Evolutionary conservation across 2,113 vertebrate genomes (phyloP).

Genomic region (Brachyistius frenatus): DNA sequence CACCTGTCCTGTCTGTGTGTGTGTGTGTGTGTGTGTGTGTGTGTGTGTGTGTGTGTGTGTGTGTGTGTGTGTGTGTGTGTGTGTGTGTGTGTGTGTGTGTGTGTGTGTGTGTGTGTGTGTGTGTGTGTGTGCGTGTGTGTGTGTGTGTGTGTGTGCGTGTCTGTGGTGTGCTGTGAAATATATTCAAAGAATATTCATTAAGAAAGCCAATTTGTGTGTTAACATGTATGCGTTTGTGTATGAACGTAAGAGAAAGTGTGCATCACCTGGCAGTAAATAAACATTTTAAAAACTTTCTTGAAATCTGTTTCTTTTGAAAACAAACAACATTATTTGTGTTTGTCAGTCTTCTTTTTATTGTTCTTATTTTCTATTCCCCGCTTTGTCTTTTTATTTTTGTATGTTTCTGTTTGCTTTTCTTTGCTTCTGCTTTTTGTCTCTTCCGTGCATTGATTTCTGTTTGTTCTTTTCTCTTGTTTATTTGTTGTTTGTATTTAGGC

Average conservation of each 20-base stretch:
- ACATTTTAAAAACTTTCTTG: background rate
- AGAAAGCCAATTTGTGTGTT: too few relatives aligned
- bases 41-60: constrained; percentile 15
- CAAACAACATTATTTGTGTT: background rate
- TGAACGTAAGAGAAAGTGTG: background rate
- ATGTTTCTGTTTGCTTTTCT: constrained; percentile 29
- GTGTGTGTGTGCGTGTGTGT: background rate
- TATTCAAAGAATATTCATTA: too few relatives aligned
- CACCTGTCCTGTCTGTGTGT: too few relatives aligned
- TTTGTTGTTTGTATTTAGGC: constrained; percentile 30
- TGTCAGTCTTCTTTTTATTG: constrained; percentile 7
- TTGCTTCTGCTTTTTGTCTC: constrained; percentile 13
- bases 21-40: too few relatives aligned
- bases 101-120: constrained; percentile 10
- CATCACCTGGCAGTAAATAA: background rate
- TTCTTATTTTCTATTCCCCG: background rate
- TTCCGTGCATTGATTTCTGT: constrained; percentile 47
- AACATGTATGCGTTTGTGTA: too few relatives aligned
- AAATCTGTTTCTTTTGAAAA: background rate
- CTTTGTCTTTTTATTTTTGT: constrained; percentile 12
- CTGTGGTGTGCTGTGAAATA: too few relatives aligned
- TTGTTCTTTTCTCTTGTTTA: constrained; percentile 23
- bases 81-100: constrained; percentile 9
- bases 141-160: too few relatives aligned
- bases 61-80: too few relatives aligned